phyloP scores from a whole-genome alignment of 1,140 invertebrate species.

The Rhizoglyphus robini region DNA sequence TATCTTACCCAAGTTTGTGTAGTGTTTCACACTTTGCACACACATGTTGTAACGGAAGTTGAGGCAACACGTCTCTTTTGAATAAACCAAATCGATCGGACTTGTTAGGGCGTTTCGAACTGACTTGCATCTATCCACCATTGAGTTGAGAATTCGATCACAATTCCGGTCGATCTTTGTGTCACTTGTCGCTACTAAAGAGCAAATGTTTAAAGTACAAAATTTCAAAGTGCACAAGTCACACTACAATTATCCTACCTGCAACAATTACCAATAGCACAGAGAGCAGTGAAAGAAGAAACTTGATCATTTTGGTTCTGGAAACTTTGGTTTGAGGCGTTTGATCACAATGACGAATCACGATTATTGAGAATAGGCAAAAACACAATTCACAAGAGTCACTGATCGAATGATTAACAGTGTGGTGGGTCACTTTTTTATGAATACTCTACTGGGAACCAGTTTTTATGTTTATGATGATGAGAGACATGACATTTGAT shows the following conservation, averaged over 20 bases:
- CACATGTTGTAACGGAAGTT: neutral
- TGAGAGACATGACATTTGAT: too few relatives aligned
- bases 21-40: neutral
- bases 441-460: too few relatives aligned
- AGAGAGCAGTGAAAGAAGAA: neutral
- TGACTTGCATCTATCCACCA: neutral
- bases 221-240: neutral
- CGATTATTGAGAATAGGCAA: too few relatives aligned
- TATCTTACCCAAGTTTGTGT: neutral
- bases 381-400: too few relatives aligned
- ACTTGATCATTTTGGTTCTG: too few relatives aligned
- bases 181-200: neutral
- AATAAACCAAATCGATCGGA: neutral
- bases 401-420: too few relatives aligned
- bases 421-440: too few relatives aligned
- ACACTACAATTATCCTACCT: neutral
- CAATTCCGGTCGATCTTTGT: neutral
- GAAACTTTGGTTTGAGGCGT: too few relatives aligned
- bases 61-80: neutral
- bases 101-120: neutral
- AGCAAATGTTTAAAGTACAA: neutral
- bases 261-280: neutral
- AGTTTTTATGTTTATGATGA: too few relatives aligned
- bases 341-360: too few relatives aligned
- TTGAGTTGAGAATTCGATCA: neutral